These are phyloP conservation scores for Equus przewalskii DNA, from an alignment of 2,113 vertebrate species.

Conservation along the genomic window DNA sequence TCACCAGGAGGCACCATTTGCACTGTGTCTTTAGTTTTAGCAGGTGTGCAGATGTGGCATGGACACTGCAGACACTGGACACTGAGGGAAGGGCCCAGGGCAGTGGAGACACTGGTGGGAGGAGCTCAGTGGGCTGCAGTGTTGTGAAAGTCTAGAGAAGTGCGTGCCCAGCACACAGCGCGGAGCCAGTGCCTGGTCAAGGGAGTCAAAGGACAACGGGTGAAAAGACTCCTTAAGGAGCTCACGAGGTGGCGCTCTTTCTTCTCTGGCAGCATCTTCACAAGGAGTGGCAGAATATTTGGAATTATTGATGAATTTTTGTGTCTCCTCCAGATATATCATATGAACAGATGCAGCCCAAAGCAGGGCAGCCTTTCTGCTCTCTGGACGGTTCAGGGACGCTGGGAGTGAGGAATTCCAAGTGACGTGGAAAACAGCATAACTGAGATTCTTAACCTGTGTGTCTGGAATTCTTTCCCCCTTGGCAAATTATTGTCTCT, in stretches of 20 bases:
- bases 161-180: too few species aligned
- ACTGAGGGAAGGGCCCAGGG: not conserved
- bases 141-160: not conserved
- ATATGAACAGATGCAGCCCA: not conserved
- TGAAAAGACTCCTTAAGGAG: constrained; percentile 17
- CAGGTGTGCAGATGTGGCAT: not conserved
- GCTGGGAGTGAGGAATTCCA: not conserved
- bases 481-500: not conserved
- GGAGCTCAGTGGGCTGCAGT: not conserved
- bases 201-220: not conserved
- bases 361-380: not conserved
- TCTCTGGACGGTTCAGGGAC: not conserved
- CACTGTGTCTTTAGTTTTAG: not conserved
- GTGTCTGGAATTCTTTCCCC: not conserved
- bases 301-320: constrained; percentile 42
- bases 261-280: constrained; percentile 58
- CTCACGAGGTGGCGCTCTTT: constrained; percentile 80
- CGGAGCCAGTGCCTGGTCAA: not conserved
- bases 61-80: not conserved
- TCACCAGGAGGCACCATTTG: not conserved
- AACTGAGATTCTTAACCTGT: not conserved
- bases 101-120: not conserved
- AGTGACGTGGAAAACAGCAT: not conserved
- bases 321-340: not conserved
- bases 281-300: not conserved